Evolutionary conservation across 2,888 invertebrate genomes (phyloP).

Genomic region (Zele albiditarsus): DNA sequence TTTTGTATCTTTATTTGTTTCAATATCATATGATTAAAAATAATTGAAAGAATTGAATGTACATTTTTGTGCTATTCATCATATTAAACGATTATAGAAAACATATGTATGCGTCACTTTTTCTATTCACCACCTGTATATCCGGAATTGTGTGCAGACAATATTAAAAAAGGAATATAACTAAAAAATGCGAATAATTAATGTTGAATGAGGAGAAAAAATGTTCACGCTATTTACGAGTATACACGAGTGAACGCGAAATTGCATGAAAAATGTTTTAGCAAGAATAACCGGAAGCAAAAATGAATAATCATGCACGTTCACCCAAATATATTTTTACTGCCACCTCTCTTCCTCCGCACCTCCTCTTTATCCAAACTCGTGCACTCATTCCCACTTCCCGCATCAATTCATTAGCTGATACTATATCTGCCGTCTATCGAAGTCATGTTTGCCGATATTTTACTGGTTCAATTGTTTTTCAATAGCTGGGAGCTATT

Average conservation of each 20-base stretch:
- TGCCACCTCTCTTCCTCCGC: conserved; percentile 1
- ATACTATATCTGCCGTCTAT: conserved; percentile 68
- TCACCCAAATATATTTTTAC: conserved; percentile 16
- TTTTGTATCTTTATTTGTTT: too few species aligned
- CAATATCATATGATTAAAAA: too few species aligned
- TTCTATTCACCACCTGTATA: background rate
- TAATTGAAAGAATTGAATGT: too few species aligned
- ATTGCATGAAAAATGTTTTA: conserved; percentile 10
- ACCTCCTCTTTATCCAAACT: conserved; percentile 24
- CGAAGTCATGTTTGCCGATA: conserved; percentile 66
- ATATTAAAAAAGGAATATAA: background rate
- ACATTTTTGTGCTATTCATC: background rate
- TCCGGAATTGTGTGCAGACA: background rate
- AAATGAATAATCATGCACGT: conserved; percentile 31
- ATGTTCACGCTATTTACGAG: background rate
- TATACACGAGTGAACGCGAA: background rate
- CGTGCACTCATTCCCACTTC: conserved; percentile 49
- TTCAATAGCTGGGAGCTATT: conserved; percentile 64
- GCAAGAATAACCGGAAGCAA: conserved; percentile 20
- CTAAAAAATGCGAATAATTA: background rate
- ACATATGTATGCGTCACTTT: background rate
- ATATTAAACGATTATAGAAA: background rate
- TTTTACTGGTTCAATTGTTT: conserved; percentile 70
- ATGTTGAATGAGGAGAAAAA: background rate
- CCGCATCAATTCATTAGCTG: conserved; percentile 57